Evolutionary conservation across 2,888 invertebrate species (phyloP), one percentile per base, ranked within the genome.

Genomic region (Tipula lateralis): DNA sequence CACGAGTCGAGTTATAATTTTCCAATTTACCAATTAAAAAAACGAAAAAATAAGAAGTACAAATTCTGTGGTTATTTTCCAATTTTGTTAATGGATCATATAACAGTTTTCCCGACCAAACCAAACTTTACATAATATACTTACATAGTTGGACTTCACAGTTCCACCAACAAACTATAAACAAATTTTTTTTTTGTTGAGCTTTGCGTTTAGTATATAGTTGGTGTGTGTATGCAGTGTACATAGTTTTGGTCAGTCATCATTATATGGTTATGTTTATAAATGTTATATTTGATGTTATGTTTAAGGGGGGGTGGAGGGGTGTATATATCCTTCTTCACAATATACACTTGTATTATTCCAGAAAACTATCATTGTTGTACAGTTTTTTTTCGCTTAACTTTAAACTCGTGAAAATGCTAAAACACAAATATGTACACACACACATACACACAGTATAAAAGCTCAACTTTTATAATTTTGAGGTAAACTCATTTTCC

Each of bases 401-500:
- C 66, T 66, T 66, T 66, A 66, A 66, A 66, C 24, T 66, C 24
- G 24, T 66, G 24, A 66, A 66, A 66, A 66, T 66, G 24, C 24
- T 66, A 66, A 66, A 50, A 50, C 44, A 50, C 44, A 50, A 50
- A 50, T 36, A 36, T 4, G 16, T 50, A 66, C 24, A 66, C 24
- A 66, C 19, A 50, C 50, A 66, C 50, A 50, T 24, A 24, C 66
- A 66, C 66, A 19, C 7, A 66, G 66, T 66, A 24, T 9, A 66
- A 66, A 66, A 66, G 66, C 66, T 66, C 24, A 66, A 66, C 66
- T 66, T 66, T 24, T 66, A n/a, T n/a, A 66, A 66, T 66, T 66
- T 66, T 66, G 66, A 66, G 66, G 66, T 66, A 66, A 66, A 66
- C 66, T 66, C 66, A 24, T 66, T 66, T 66, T 24, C 66, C 66